A percentile compares a stretch with the other conserved stretches of the same genome.
phyloP scores from a whole-genome alignment of 2,113 vertebrate genomes.

The Helogale parvula region DNA sequence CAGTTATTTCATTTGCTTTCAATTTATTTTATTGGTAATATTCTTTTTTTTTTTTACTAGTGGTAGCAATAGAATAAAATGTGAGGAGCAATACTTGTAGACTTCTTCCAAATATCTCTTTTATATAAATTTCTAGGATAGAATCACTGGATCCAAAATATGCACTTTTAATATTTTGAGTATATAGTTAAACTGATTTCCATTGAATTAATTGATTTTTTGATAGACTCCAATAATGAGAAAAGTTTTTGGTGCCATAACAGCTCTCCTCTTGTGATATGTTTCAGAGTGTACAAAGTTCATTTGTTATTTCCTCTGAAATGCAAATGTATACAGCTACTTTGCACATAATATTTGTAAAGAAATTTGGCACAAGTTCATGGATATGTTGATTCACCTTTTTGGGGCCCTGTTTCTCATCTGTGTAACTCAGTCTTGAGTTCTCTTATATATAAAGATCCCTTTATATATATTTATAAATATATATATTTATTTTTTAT shows the following conservation, averaged over 20 bases:
- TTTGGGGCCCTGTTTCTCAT: not conserved
- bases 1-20: conserved; percentile 30
- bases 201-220: not conserved
- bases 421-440: not conserved
- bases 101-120: not conserved
- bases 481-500: too few species aligned
- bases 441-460: not conserved
- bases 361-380: not conserved
- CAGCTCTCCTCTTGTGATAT: not conserved
- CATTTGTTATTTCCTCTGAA: not conserved
- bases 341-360: not conserved
- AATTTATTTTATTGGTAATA: conserved; percentile 16
- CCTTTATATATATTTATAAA: too few species aligned
- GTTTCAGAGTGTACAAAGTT: not conserved
- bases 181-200: not conserved
- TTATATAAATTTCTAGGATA: conserved; percentile 16
- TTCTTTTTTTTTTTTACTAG: not conserved
- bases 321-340: not conserved
- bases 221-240: not conserved
- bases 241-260: not conserved
- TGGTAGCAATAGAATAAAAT: conserved; percentile 26
- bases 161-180: not conserved
- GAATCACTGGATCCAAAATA: not conserved
- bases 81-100: not conserved
- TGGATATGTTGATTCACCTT: not conserved